A percentile compares a stretch with the other conserved stretches of the same genome.
Conservation (phyloP, 2,888 invertebrate genomes). For the Ochlodes sylvanus region DNA sequence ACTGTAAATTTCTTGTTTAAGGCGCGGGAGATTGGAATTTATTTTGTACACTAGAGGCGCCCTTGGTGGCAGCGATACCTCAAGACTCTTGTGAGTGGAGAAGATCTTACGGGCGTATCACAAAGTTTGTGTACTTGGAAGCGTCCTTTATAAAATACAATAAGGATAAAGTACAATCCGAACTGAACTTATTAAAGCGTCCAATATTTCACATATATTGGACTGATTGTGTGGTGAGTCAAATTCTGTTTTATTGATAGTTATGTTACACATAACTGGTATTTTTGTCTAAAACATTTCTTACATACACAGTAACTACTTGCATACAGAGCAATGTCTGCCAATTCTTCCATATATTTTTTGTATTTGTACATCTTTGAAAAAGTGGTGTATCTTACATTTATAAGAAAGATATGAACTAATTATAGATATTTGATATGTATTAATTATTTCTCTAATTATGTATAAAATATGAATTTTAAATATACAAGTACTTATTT, state of each 20-base stretch:
- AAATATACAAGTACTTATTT: too few species aligned
- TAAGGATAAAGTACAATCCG: constrained; percentile 89
- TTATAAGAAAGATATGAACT: too few species aligned
- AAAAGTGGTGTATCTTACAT: too few species aligned
- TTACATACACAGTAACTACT: too few species aligned
- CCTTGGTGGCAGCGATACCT: constrained; percentile 91
- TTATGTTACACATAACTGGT: not conserved
- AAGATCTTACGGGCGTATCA: constrained; percentile 93
- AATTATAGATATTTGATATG: too few species aligned
- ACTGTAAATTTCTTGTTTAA: constrained; percentile 57
- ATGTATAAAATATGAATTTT: too few species aligned
- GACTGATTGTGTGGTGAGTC: constrained; percentile 90
- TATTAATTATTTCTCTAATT: too few species aligned
- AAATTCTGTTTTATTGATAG: constrained; percentile 22
- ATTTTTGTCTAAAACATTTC: not conserved
- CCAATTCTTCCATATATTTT: too few species aligned
- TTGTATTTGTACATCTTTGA: too few species aligned
- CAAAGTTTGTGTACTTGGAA: constrained; percentile 93
- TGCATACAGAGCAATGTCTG: too few species aligned
- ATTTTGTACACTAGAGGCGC: constrained; percentile 92
- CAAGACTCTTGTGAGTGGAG: constrained; percentile 96
- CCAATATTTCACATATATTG: constrained; percentile 97
- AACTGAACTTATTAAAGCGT: constrained; percentile 92
- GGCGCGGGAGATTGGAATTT: constrained; percentile 94
- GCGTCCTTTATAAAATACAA: constrained; percentile 93